Evolutionary conservation across 2,113 vertebrate genomes (phyloP).

Genomic region (Leptobrachium leishanense): DNA sequence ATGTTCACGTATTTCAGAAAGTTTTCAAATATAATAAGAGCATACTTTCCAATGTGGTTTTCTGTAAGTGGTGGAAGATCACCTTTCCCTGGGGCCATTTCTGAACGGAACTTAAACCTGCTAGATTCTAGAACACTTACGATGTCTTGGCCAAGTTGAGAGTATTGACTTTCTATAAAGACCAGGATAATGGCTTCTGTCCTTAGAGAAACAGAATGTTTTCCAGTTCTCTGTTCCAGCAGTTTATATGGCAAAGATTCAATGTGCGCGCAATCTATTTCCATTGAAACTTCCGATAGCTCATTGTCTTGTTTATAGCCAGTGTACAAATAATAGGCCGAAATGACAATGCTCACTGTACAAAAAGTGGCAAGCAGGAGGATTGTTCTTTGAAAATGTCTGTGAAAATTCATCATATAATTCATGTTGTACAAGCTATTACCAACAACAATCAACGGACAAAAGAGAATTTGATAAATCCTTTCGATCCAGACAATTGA

Average conservation of each 20-base stretch:
- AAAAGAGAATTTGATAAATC: constrained; percentile 53
- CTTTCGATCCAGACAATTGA: constrained; percentile 58
- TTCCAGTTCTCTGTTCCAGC: constrained; percentile 59
- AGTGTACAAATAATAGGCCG: constrained; percentile 75
- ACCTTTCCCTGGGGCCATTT: constrained; percentile 75
- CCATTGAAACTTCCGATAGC: constrained; percentile 64
- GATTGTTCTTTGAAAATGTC: constrained; percentile 77
- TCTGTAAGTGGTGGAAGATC: constrained; percentile 74
- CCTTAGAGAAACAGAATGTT: constrained; percentile 56
- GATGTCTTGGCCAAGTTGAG: constrained; percentile 75
- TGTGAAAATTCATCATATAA: constrained; percentile 76
- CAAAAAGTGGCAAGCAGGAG: constrained; percentile 75
- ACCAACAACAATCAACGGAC: constrained; percentile 57
- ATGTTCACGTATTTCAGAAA: constrained; percentile 74
- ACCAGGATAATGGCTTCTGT: constrained; percentile 72
- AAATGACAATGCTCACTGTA: constrained; percentile 75
- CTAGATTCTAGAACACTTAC: constrained; percentile 72
- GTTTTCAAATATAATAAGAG: constrained; percentile 76
- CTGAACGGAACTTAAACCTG: constrained; percentile 71
- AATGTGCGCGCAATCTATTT: constrained; percentile 67
- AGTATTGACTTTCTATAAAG: constrained; percentile 80
- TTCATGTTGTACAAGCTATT: constrained; percentile 65
- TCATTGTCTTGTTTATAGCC: constrained; percentile 74
- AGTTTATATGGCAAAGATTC: constrained; percentile 58
- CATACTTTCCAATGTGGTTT: constrained; percentile 70